phyloP scores from a whole-genome alignment of 2,797 vertebrate species.

The Xenopus petersii region DNA sequence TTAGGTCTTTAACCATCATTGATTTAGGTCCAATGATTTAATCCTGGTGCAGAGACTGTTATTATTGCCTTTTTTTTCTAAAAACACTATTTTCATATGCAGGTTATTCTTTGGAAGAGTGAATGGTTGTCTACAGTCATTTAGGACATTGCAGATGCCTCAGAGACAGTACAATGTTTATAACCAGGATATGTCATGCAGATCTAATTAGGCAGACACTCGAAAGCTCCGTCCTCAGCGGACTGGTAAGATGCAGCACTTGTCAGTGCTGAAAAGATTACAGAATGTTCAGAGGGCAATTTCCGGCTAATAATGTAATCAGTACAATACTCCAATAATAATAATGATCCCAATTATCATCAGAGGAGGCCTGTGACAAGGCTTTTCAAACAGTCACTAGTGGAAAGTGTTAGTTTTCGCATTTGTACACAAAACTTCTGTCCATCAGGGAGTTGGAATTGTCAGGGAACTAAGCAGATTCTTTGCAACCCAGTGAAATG shows the following conservation, averaged over 20 bases:
- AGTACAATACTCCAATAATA: constrained; percentile 8
- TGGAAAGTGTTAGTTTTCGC: neutral
- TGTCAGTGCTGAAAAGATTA: neutral
- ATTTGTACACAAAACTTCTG: neutral
- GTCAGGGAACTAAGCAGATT: neutral
- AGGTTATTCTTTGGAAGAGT: no score
- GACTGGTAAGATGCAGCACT: neutral
- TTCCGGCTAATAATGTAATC: constrained; percentile 10
- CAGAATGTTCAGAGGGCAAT: constrained; percentile 6
- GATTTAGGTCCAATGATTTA: no score
- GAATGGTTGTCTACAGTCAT: neutral
- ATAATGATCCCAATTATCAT: constrained; percentile 21
- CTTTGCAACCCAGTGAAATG: no score
- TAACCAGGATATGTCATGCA: neutral
- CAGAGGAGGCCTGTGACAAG: neutral
- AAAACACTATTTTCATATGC: no score
- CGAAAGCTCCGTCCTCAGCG: neutral
- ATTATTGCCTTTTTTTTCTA: no score
- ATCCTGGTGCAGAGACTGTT: no score
- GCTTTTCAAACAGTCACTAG: constrained; percentile 1
- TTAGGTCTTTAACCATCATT: no score
- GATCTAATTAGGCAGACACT: constrained; percentile 7
- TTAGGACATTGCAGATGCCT: neutral
- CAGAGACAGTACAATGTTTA: constrained; percentile 1
- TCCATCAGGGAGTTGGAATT: neutral